Conservation (phyloP, 2,113 vertebrate genomes). For the Hippocampus mohnikei region DNA sequence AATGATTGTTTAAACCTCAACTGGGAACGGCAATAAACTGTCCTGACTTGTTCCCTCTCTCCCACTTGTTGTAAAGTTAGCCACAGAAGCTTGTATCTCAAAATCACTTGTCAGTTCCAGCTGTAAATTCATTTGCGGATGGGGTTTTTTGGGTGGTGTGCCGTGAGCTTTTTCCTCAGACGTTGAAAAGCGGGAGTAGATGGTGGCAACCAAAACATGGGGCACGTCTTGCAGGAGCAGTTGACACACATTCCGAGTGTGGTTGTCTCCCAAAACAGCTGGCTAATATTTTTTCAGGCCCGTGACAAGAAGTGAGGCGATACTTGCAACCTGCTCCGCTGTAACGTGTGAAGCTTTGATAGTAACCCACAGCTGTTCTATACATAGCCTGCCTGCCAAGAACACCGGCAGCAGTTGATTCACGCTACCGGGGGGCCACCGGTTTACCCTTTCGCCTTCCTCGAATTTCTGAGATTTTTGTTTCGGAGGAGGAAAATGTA, state of each 20-base stretch:
- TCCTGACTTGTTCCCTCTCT: too few relatives aligned
- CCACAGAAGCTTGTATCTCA: too few relatives aligned
- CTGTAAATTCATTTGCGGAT: too few relatives aligned
- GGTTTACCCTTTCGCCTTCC: constrained; percentile 10
- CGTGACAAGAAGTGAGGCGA: constrained; percentile 26
- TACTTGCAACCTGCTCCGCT: constrained; percentile 23
- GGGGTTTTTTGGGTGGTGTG: not conserved
- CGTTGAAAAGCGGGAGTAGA: not conserved
- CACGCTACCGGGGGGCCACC: not conserved
- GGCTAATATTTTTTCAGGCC: constrained; percentile 58
- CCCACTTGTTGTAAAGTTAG: too few relatives aligned
- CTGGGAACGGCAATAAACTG: too few relatives aligned
- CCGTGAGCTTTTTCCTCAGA: not conserved
- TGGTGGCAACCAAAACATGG: constrained; percentile 5
- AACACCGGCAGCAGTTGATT: constrained; percentile 6
- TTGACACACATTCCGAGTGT: constrained; percentile 64
- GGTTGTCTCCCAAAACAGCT: constrained; percentile 52
- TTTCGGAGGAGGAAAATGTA: constrained; percentile 20
- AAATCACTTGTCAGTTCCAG: too few relatives aligned
- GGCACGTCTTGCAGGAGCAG: constrained; percentile 31
- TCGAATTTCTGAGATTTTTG: not conserved
- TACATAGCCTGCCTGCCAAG: not conserved
- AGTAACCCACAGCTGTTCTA: constrained; percentile 26
- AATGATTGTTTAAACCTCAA: not conserved
- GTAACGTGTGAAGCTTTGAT: constrained; percentile 20